These are phyloP conservation scores for Micropterix aruncella DNA, from an alignment of 2,888 invertebrate genomes.

Conservation along the genomic window DNA sequence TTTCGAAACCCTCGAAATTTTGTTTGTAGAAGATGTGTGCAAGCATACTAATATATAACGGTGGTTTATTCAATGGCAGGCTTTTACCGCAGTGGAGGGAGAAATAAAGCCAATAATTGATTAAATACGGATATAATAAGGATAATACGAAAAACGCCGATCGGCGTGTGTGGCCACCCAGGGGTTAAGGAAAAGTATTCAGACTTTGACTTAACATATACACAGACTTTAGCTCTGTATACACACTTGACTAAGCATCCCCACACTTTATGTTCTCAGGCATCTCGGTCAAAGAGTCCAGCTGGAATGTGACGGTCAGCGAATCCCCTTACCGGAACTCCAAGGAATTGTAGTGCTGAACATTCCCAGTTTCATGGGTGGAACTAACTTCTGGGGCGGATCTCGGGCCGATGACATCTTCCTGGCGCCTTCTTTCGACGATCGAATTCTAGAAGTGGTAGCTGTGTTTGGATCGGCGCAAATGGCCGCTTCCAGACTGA, in stretches of 20 bases:
- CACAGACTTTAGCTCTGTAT: not conserved
- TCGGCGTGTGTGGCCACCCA: too few relatives aligned
- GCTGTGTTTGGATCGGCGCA: constrained; percentile 96
- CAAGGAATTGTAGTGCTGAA: constrained; percentile 96
- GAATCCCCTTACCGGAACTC: constrained; percentile 87
- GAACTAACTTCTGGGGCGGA: constrained; percentile 97
- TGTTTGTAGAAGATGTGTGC: too few relatives aligned
- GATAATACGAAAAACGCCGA: too few relatives aligned
- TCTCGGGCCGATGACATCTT: constrained; percentile 85
- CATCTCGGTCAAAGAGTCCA: constrained; percentile 93
- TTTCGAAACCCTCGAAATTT: too few relatives aligned
- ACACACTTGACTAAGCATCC: not conserved
- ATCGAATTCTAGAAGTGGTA: constrained; percentile 90
- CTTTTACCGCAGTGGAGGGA: too few relatives aligned
- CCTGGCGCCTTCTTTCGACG: constrained; percentile 88
- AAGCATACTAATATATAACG: too few relatives aligned
- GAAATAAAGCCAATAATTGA: too few relatives aligned
- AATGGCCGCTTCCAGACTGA: constrained; percentile 90
- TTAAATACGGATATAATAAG: too few relatives aligned
- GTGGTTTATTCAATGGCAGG: too few relatives aligned
- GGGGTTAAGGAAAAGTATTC: not conserved
- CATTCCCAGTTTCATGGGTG: constrained; percentile 93
- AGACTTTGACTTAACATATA: not conserved
- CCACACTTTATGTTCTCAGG: constrained; percentile 16
- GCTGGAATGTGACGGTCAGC: constrained; percentile 89